Evolutionary conservation across 2,888 invertebrate genomes (phyloP).

Genomic region (Malacosoma neustria): DNA sequence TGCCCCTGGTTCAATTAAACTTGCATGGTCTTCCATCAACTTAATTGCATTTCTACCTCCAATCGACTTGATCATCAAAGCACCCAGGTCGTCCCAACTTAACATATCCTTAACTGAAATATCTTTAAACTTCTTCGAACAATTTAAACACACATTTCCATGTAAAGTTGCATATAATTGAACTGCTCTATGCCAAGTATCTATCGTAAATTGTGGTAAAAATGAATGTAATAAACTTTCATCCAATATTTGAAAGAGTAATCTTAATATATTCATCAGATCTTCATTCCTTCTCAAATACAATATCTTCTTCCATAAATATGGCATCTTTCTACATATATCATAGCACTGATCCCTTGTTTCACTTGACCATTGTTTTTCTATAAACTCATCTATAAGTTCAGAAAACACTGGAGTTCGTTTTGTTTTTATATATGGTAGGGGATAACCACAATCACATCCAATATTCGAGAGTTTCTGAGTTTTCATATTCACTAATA

Average conservation of each 20-base stretch:
- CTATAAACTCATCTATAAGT: constrained; percentile 73
- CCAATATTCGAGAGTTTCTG: constrained; percentile 50
- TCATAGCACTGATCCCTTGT: constrained; percentile 60
- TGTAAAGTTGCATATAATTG: constrained; percentile 72
- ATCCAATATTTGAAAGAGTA: constrained; percentile 77
- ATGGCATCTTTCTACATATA: constrained; percentile 76
- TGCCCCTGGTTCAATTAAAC: constrained; percentile 70
- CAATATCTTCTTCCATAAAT: constrained; percentile 76
- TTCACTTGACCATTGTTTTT: constrained; percentile 57
- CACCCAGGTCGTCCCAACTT: constrained; percentile 76
- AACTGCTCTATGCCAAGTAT: constrained; percentile 75
- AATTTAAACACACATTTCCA: constrained; percentile 76
- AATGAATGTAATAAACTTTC: constrained; percentile 69
- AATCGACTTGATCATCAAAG: constrained; percentile 75
- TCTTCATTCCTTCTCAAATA: constrained; percentile 62
- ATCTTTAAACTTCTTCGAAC: constrained; percentile 63
- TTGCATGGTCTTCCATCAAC: constrained; percentile 71
- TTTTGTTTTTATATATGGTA: constrained; percentile 61
- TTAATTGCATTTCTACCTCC: constrained; percentile 74
- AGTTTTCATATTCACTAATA: constrained; percentile 66
- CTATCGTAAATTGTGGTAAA: constrained; percentile 68
- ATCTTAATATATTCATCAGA: constrained; percentile 64
- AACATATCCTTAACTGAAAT: constrained; percentile 62
- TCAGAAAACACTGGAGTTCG: constrained; percentile 64
- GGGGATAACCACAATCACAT: constrained; percentile 77